phyloP scores from a whole-genome alignment of 1,140 invertebrate species.

The Orius insidiosus region DNA sequence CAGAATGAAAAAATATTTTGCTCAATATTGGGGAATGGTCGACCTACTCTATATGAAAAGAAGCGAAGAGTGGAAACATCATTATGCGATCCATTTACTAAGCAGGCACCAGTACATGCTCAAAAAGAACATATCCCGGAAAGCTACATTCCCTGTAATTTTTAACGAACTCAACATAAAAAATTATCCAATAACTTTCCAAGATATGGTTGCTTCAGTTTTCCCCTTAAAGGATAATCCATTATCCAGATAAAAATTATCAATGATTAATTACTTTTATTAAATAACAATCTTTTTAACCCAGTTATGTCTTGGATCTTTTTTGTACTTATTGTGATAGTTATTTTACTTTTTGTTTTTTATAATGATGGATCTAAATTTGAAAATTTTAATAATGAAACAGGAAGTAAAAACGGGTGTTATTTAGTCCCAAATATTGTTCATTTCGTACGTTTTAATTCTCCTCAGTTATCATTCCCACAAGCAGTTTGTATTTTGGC shows the following conservation, averaged over 20 bases:
- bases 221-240: constrained; percentile 1
- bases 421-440: not conserved
- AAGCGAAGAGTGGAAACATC: constrained; percentile 13
- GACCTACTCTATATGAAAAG: constrained; percentile 2
- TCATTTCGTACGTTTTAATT: not conserved
- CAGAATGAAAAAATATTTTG: constrained; percentile 7
- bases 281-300: no score
- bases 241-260: no score
- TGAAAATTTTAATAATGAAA: constrained; percentile 1
- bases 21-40: not conserved
- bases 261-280: no score
- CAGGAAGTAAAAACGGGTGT: not conserved
- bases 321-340: no score
- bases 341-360: no score
- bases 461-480: constrained; percentile 9
- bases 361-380: not conserved
- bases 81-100: constrained; percentile 13
- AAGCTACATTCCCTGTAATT: constrained; percentile 9
- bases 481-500: constrained; percentile 17
- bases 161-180: constrained; percentile 13
- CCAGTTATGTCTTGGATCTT: no score
- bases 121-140: constrained; percentile 6
- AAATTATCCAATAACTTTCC: constrained; percentile 11
- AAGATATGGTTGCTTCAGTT: constrained; percentile 11
- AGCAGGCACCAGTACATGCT: constrained; percentile 13